phyloP scores from a whole-genome alignment of 2,888 invertebrate genomes.

The Pristionchus arcanus region DNA sequence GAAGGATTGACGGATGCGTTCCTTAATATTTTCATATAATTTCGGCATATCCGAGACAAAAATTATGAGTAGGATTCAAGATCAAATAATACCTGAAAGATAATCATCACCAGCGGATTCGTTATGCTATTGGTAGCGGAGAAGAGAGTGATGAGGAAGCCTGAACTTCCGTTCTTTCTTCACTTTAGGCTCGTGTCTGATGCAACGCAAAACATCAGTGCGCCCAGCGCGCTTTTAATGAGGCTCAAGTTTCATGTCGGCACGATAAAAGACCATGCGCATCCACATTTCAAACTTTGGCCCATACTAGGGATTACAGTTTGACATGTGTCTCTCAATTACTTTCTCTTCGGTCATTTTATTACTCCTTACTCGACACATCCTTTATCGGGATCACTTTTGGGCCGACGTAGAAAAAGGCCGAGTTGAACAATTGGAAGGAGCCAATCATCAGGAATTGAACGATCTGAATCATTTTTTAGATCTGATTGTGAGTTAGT shows the following conservation, averaged over 20 bases:
- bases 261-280: too few species aligned
- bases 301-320: not conserved
- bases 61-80: not conserved
- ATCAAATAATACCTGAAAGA: slow-evolving; percentile 5
- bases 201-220: not conserved
- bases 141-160: slow-evolving; percentile 35
- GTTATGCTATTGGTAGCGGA: slow-evolving; percentile 29
- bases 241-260: too few species aligned
- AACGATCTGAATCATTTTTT: not conserved
- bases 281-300: not conserved
- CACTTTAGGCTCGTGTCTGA: not conserved
- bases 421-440: slow-evolving; percentile 39
- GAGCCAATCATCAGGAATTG: slow-evolving; percentile 38
- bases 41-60: too few species aligned
- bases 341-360: too few species aligned
- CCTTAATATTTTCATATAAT: not conserved
- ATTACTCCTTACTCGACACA: slow-evolving; percentile 1
- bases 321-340: too few species aligned
- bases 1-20: slow-evolving; percentile 3
- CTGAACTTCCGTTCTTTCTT: not conserved
- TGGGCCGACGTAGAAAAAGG: slow-evolving; percentile 21
- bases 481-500: not conserved
- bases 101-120: slow-evolving; percentile 18
- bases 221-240: too few species aligned
- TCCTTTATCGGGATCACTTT: slow-evolving; percentile 29